phyloP scores from a whole-genome alignment of 2,113 vertebrate species.

The Poeciliopsis turrubarensis region DNA sequence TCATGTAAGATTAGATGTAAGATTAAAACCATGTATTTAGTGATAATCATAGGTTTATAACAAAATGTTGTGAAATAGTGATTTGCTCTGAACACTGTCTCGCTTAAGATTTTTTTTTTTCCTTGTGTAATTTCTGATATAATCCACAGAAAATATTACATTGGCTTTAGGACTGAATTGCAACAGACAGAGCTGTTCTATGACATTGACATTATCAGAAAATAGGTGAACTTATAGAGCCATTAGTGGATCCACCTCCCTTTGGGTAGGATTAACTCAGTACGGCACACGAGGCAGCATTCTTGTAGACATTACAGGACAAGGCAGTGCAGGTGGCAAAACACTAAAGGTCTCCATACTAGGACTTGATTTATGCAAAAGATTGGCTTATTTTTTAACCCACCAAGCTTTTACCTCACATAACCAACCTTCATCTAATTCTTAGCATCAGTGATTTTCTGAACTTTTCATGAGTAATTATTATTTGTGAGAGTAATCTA shows the following conservation, averaged over 20 bases:
- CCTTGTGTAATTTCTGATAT: background rate
- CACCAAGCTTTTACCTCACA: slow-evolving; percentile 52
- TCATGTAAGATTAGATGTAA: background rate
- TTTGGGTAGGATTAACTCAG: slow-evolving; percentile 28
- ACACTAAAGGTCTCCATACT: slow-evolving; percentile 59
- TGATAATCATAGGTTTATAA: slow-evolving; percentile 39
- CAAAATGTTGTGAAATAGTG: slow-evolving; percentile 39
- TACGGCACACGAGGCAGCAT: slow-evolving; percentile 65
- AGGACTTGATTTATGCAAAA: slow-evolving; percentile 42
- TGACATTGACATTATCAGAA: slow-evolving; percentile 27
- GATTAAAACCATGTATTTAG: slow-evolving; percentile 34
- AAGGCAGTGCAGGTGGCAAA: slow-evolving; percentile 65
- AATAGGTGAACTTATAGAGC: slow-evolving; percentile 19
- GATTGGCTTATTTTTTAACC: slow-evolving; percentile 20
- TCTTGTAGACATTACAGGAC: slow-evolving; percentile 56
- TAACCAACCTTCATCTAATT: slow-evolving; percentile 5
- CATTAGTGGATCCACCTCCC: slow-evolving; percentile 35
- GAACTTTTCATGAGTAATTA: background rate
- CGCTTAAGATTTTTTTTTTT: slow-evolving; percentile 12
- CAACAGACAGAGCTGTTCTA: slow-evolving; percentile 18
- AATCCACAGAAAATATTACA: slow-evolving; percentile 44
- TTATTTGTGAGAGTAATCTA: background rate
- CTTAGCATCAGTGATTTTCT: background rate
- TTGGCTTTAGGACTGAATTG: slow-evolving; percentile 27
- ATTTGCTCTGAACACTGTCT: slow-evolving; percentile 29